Percentiles rank a stretch among this genome's conserved stretches.
These are phyloP conservation scores for Blastobasis adustella DNA, from an alignment of 2,888 invertebrate species.

Conservation along the genomic window DNA sequence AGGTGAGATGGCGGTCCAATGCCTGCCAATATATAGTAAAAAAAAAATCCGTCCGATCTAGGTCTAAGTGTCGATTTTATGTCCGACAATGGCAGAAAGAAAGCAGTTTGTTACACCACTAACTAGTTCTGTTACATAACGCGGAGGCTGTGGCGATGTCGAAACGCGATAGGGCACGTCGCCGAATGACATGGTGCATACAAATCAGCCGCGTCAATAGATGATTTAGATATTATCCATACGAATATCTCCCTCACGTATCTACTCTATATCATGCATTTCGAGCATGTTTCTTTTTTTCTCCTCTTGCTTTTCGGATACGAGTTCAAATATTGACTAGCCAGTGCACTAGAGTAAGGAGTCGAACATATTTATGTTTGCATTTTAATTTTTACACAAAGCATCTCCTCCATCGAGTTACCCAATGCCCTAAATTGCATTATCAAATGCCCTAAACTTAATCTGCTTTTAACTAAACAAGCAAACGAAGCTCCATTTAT, in stretches of 20 bases:
- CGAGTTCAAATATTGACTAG: no score
- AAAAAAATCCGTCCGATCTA: neutral
- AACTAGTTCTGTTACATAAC: constrained; percentile 3
- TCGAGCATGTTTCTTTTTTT: neutral
- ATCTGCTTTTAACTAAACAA: no score
- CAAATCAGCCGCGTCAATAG: constrained; percentile 9
- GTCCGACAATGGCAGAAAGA: neutral
- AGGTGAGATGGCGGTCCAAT: no score
- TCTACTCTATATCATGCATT: neutral
- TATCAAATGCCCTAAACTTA: no score
- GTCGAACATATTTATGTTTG: no score
- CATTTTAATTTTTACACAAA: no score
- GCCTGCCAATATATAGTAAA: no score
- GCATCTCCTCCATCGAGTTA: no score
- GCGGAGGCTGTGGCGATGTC: neutral
- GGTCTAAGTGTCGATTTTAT: neutral
- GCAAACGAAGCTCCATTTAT: no score
- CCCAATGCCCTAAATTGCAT: no score
- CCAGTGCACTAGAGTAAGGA: no score
- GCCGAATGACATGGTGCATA: constrained; percentile 3
- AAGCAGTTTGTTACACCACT: neutral
- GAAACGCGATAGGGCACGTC: constrained; percentile 6
- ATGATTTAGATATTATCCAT: constrained; percentile 12
- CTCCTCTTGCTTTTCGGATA: neutral
- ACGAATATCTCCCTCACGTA: constrained; percentile 2